phyloP scores from a whole-genome alignment of 2,797 vertebrate species.

The Morus bassanus region DNA sequence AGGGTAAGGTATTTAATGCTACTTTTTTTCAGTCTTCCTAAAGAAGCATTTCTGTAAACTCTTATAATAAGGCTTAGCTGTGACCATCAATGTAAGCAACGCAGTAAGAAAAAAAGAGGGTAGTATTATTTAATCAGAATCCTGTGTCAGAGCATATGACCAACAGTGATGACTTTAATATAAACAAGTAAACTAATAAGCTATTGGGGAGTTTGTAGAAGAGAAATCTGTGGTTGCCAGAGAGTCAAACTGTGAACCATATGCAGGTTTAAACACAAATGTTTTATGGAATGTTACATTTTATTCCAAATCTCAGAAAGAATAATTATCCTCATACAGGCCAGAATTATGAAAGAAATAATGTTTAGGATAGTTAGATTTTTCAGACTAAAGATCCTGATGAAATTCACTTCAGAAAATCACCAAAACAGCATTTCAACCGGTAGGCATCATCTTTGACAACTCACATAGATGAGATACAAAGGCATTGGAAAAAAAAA shows the following conservation, averaged over 20 bases:
- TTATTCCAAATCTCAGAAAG: neutral
- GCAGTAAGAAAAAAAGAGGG: neutral
- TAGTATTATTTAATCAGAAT: neutral
- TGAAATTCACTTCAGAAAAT: neutral
- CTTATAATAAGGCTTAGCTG: neutral
- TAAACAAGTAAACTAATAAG: neutral
- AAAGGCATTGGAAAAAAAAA: neutral
- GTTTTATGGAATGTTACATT: neutral
- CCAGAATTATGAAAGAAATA: neutral
- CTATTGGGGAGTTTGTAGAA: neutral
- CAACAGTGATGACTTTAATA: neutral
- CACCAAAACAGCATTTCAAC: neutral
- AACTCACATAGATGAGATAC: neutral
- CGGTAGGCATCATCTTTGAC: neutral
- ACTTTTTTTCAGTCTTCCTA: neutral
- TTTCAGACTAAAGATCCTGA: neutral
- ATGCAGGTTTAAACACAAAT: neutral
- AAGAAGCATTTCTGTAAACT: neutral
- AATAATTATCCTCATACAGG: neutral
- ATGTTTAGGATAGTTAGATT: neutral
- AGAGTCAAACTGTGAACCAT: neutral
- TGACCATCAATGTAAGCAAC: neutral
- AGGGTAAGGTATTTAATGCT: neutral
- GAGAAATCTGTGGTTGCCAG: neutral
- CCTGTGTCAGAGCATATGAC: neutral